Conservation (phyloP, 2,113 vertebrate genomes). For the Heterotilapia buettikoferi region DNA sequence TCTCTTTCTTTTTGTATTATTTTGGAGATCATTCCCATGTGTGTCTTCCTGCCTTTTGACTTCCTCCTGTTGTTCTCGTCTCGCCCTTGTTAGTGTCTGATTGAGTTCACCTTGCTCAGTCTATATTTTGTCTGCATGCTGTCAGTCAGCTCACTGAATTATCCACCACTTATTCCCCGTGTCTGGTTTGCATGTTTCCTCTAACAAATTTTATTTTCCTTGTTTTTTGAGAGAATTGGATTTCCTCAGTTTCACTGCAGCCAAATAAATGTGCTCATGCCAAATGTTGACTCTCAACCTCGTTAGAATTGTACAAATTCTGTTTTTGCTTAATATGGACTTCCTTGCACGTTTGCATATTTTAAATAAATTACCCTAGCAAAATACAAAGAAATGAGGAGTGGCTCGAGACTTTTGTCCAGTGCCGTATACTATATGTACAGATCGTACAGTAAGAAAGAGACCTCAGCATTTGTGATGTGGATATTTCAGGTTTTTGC, state of each 20-base stretch:
- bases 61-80: background rate
- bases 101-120: background rate
- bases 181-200: background rate
- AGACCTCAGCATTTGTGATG: background rate
- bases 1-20: background rate
- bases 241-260: background rate
- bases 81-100: background rate
- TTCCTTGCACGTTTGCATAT: background rate
- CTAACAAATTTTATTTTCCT: background rate
- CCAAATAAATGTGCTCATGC: fast-evolving
- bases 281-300: background rate
- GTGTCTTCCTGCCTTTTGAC: background rate
- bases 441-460: background rate
- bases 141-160: background rate
- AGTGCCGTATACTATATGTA: fast-evolving
- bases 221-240: background rate
- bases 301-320: background rate
- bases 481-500: background rate
- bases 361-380: background rate
- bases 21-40: background rate
- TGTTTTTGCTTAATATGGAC: background rate
- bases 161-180: background rate
- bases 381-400: background rate
- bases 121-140: background rate
- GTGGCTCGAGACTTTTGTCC: fast-evolving